A percentile compares a stretch with the other conserved stretches of the same genome.
Evolutionary conservation across 2,113 vertebrate species (phyloP).

Genomic region (Sturnira hondurensis): DNA sequence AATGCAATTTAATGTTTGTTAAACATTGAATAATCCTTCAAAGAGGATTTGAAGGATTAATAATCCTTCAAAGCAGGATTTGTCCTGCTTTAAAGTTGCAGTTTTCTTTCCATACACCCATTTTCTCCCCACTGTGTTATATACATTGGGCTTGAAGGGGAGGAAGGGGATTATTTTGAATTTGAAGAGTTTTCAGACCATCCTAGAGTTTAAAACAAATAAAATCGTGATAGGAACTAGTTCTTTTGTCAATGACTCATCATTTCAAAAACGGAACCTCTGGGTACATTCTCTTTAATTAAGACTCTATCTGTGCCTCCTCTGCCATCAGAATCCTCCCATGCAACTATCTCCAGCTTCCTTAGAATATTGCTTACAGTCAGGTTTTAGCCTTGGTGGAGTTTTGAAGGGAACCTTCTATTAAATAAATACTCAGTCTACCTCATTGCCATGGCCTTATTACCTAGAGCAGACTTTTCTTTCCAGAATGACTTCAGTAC

Average conservation of each 20-base stretch:
- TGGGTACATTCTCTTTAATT: neutral
- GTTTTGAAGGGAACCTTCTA: neutral
- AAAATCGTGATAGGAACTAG: neutral
- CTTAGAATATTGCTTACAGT: neutral
- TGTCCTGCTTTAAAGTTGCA: neutral
- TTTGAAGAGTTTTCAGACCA: neutral
- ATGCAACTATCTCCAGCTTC: neutral
- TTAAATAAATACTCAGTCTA: neutral
- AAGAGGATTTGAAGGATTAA: too few relatives aligned
- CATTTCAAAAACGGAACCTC: neutral
- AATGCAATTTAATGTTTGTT: neutral
- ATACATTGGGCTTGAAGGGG: neutral
- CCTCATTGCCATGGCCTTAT: neutral
- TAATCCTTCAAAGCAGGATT: too few relatives aligned
- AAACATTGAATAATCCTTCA: too few relatives aligned
- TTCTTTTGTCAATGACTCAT: neutral
- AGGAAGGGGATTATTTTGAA: neutral
- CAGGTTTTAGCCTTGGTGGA: neutral
- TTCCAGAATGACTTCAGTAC: neutral
- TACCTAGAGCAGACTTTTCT: neutral
- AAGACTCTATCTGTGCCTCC: neutral
- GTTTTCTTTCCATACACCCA: neutral
- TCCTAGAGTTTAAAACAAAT: conserved; percentile 4
- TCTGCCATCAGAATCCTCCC: neutral
- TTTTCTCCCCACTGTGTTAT: neutral